phyloP scores from a whole-genome alignment of 2,797 vertebrate species.

The Masticophis lateralis region DNA sequence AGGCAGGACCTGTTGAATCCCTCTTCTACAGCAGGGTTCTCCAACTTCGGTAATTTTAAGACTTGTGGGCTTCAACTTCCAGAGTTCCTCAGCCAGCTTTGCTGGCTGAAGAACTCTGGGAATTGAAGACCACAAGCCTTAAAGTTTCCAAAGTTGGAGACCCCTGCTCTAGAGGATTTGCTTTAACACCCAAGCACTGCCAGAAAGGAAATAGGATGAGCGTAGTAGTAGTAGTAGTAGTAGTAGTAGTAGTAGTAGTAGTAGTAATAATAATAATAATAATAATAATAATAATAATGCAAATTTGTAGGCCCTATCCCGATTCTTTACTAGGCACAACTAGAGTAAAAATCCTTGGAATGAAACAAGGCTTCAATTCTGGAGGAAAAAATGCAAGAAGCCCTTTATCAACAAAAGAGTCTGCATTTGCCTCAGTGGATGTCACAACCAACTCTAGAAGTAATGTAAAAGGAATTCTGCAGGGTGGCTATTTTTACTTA shows the following conservation, averaged over 20 bases:
- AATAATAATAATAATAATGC: too few species aligned
- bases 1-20: not conserved
- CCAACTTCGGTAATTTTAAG: too few species aligned
- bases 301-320: not conserved
- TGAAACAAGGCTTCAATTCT: not conserved
- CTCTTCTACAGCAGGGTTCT: too few species aligned
- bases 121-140: too few species aligned
- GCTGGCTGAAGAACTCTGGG: too few species aligned
- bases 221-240: too few species aligned
- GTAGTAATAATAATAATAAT: too few species aligned
- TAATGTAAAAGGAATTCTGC: not conserved
- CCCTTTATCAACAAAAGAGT: not conserved
- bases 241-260: rapidly evolving
- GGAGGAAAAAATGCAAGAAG: not conserved
- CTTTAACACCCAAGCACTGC: not conserved
- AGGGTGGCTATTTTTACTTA: not conserved
- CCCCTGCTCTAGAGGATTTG: not conserved
- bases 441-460: not conserved
- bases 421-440: not conserved
- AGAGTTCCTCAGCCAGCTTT: too few species aligned
- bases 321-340: not conserved
- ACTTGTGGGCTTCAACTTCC: too few species aligned
- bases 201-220: not conserved
- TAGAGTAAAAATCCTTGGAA: not conserved
- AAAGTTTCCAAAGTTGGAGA: too few species aligned